These are phyloP conservation scores for Drosophila cracens DNA, from an alignment of 2,888 invertebrate genomes.

Conservation along the genomic window DNA sequence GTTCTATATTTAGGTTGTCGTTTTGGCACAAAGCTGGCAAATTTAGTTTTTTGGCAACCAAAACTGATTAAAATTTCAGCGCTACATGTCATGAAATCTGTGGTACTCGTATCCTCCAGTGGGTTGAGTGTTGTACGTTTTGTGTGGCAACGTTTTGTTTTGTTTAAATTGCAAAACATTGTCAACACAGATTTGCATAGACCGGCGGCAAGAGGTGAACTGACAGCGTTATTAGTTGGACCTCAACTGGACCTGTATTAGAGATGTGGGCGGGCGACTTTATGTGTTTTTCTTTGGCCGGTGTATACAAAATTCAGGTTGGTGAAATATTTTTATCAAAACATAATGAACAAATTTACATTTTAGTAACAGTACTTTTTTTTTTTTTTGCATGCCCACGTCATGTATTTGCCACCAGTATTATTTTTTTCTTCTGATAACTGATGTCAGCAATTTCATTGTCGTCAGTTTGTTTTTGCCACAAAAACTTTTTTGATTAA, in stretches of 20 bases:
- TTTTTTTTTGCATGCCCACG: neutral
- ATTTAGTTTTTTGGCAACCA: constrained; percentile 17
- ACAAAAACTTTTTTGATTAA: constrained; percentile 68
- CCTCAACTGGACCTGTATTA: constrained; percentile 17
- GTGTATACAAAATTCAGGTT: constrained; percentile 69
- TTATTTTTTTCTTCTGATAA: constrained; percentile 14
- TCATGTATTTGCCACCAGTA: constrained; percentile 9
- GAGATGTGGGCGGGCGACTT: constrained; percentile 1
- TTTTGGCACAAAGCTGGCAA: constrained; percentile 1
- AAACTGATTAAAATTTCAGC: constrained; percentile 68
- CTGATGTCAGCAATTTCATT: constrained; percentile 31
- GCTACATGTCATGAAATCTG: constrained; percentile 53
- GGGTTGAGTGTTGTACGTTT: constrained; percentile 24
- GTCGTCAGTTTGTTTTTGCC: constrained; percentile 28
- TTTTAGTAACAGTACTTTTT: constrained; percentile 39
- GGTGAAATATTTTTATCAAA: constrained; percentile 65
- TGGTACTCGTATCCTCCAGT: constrained; percentile 24
- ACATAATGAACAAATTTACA: constrained; percentile 79
- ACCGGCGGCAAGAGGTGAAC: constrained; percentile 45
- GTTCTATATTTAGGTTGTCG: neutral
- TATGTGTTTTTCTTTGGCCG: constrained; percentile 32
- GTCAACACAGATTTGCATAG: constrained; percentile 77
- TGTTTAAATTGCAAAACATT: constrained; percentile 77
- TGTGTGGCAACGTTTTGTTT: constrained; percentile 45
- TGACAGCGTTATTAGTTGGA: constrained; percentile 76